Evolutionary conservation across 2,797 vertebrate species (phyloP).

Genomic region (Chloroceryle inda): DNA sequence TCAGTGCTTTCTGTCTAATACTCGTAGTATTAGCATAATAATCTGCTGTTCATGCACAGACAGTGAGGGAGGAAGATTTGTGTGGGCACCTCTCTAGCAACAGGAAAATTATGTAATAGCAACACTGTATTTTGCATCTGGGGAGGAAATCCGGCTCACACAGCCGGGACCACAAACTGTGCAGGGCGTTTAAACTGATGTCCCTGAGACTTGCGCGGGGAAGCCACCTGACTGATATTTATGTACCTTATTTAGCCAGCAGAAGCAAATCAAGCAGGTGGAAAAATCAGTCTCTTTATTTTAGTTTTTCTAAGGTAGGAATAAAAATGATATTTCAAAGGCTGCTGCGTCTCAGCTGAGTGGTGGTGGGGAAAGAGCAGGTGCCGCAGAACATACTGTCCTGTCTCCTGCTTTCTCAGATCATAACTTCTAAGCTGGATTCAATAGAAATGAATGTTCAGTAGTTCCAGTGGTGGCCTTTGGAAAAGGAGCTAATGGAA

Average conservation of each 20-base stretch:
- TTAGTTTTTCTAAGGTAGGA: slow-evolving; percentile 40
- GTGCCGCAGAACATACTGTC: slow-evolving; percentile 27
- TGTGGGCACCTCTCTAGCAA: neutral
- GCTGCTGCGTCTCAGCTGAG: neutral
- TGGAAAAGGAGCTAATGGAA: slow-evolving; percentile 67
- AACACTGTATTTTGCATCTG: neutral
- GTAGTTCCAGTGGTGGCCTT: slow-evolving; percentile 58
- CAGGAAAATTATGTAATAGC: neutral
- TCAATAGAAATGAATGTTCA: slow-evolving; percentile 49
- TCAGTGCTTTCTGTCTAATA: neutral
- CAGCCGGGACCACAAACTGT: fast-evolving
- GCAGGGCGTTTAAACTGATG: neutral
- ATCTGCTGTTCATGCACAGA: neutral
- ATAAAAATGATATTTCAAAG: slow-evolving; percentile 60
- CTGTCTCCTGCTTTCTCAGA: slow-evolving; percentile 31
- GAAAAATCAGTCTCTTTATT: slow-evolving; percentile 48
- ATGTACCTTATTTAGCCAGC: slow-evolving; percentile 9
- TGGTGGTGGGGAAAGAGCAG: neutral
- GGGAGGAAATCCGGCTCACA: neutral
- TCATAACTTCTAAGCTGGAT: slow-evolving; percentile 56
- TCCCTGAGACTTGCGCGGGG: neutral
- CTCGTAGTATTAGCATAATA: neutral
- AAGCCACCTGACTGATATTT: slow-evolving; percentile 8
- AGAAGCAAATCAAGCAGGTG: neutral
- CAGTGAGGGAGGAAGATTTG: neutral